Base-by-base conservation (phyloP, 2,888 invertebrate genomes). In the Ormyrus nitidulus region DNA sequence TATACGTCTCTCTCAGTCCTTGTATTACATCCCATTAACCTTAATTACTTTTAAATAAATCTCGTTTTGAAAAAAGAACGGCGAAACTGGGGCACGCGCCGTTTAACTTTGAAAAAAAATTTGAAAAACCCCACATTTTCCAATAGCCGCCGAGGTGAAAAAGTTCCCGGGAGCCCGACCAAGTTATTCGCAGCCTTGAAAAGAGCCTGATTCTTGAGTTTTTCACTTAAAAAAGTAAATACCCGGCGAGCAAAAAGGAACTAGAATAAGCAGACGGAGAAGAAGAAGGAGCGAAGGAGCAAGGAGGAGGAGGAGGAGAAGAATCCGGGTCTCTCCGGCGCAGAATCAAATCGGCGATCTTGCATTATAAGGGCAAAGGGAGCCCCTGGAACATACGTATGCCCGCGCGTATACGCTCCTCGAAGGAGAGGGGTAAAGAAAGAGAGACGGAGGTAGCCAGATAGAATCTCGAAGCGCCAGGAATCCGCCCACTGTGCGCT, bases 401-500 rank as follows among this genome's bases (percentile, higher is more conserved):
- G 53, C 34, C 44, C 19, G 46, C 56, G 44, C n/a, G 73, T 48
- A 34, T 34, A 49, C 6, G 10, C 19, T 64, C 44, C 53, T 48
- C 48, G 64, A 59, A 58, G 34, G 46, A 53, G 44, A 48, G 19
- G 56, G 44, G 34, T 4, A 34, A 34, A 34, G 34, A 34, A 34
- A 34, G 34, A 66, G 65, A 65, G 19, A 11, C 13, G 5, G 58
- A 56, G 61, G 53, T 19, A 56, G 48, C 34, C n/a, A 79, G 81
- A 81, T 81, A 75, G 59, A 75, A 82, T 82, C 82, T 73, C 44
- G 68, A 72, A 77, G 68, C 77, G 78, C 62, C 59, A 77, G 72
- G 80, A 82, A 68, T 82, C 80, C 78, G 78, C 80, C 80, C 82
- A 80, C 78, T 80, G 73, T 70, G 70, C 70, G 64, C 72, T 34